These are phyloP conservation scores for Drosophila funebris DNA, from an alignment of 1,140 invertebrate genomes.

Conservation along the genomic window DNA sequence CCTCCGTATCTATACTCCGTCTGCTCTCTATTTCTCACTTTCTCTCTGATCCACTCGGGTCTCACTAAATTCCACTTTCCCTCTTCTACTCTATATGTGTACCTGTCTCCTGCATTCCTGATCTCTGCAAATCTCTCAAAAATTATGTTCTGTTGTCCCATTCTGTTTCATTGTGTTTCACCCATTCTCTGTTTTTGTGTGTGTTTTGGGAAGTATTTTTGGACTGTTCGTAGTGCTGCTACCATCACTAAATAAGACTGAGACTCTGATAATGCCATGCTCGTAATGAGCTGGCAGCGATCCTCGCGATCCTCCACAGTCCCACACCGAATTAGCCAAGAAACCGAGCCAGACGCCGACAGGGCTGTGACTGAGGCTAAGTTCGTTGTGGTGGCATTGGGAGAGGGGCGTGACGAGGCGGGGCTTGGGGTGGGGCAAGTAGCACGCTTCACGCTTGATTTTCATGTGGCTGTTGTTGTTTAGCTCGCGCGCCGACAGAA, in stretches of 20 bases:
- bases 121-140: constrained; percentile 30
- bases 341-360: background rate
- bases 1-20: too few relatives aligned
- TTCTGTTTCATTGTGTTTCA: background rate
- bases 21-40: background rate
- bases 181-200: background rate
- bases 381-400: background rate
- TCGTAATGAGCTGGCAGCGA: constrained; percentile 8
- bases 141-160: constrained; percentile 65
- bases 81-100: background rate
- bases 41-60: background rate
- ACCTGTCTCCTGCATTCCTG: constrained; percentile 8
- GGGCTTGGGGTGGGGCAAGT: constrained; percentile 16
- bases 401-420: background rate
- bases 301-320: background rate
- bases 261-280: constrained; percentile 29
- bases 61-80: background rate
- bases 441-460: constrained; percentile 75
- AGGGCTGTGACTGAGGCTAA: constrained; percentile 4
- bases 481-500: constrained; percentile 1
- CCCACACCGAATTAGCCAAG: background rate
- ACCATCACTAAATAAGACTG: background rate
- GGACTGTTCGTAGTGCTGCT: constrained; percentile 16
- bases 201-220: constrained; percentile 35
- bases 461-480: constrained; percentile 74